Conservation (phyloP, 2,113 vertebrate species). For the Ahaetulla prasina region DNA sequence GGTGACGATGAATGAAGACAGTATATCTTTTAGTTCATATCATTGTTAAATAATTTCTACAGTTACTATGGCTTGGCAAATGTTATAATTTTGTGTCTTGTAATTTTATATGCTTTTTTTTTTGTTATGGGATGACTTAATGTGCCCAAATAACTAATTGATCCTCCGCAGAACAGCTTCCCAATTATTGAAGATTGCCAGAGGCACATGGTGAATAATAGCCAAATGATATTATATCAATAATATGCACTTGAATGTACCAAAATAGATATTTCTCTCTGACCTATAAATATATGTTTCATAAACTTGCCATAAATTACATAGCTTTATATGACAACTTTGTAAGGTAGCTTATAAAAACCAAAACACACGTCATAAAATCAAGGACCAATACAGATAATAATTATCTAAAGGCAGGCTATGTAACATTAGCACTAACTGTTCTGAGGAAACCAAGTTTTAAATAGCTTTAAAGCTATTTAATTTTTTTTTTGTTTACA, state of each 20-base stretch:
- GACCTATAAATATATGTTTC: neutral
- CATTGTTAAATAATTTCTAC: slow-evolving; percentile 12
- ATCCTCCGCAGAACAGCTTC: neutral
- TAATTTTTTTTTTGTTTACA: no score
- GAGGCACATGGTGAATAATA: neutral
- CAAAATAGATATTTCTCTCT: neutral
- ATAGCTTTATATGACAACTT: neutral
- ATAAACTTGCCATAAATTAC: neutral
- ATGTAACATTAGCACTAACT: neutral
- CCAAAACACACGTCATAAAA: neutral
- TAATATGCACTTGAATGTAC: neutral
- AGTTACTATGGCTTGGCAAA: neutral
- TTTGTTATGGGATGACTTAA: neutral
- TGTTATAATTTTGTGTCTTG: neutral
- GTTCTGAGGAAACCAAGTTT: neutral
- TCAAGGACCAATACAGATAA: neutral
- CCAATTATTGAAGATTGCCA: neutral
- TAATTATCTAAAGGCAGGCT: neutral
- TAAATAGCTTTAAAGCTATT: neutral
- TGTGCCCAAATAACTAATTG: neutral
- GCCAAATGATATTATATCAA: neutral
- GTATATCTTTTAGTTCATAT: slow-evolving; percentile 22
- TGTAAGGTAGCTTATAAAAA: neutral
- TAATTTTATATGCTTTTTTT: neutral
- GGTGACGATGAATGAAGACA: slow-evolving; percentile 42